Conservation (phyloP, 2,797 vertebrate species). For the Anguilla pacifica region DNA sequence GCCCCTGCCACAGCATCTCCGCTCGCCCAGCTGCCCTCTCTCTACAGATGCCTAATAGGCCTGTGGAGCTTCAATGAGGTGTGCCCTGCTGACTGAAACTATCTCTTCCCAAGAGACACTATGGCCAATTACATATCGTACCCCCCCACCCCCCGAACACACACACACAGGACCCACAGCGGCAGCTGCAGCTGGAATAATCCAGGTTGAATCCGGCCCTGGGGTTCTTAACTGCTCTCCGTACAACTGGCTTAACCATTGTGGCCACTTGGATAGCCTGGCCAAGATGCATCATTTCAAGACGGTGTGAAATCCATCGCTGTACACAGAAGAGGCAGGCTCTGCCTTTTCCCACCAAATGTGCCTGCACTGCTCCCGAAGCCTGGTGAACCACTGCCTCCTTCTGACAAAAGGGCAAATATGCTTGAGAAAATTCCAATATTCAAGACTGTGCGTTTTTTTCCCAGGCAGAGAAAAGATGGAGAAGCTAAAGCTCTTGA, state of each 20-base stretch:
- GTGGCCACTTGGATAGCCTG: neutral
- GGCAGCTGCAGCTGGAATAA: neutral
- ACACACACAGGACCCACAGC: neutral
- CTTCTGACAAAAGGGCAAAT: neutral
- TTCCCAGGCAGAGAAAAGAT: constrained; percentile 21
- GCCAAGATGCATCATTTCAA: neutral
- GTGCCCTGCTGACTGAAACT: neutral
- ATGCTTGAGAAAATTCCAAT: constrained; percentile 8
- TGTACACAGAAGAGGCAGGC: neutral
- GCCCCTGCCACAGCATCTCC: neutral
- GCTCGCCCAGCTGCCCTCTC: neutral
- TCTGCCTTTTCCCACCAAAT: neutral
- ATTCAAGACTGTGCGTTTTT: constrained; percentile 1
- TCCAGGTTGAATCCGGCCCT: neutral
- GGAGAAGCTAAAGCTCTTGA: neutral
- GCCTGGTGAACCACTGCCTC: neutral
- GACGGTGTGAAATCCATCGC: neutral
- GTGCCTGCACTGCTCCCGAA: neutral
- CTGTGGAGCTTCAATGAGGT: neutral
- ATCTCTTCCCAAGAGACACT: neutral
- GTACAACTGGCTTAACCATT: neutral
- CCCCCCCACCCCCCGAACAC: neutral
- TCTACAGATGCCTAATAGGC: neutral
- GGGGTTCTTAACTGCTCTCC: neutral
- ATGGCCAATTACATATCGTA: neutral